Base-by-base conservation (phyloP, 2,888 invertebrate species). In the Steinernema scapterisci region DNA sequence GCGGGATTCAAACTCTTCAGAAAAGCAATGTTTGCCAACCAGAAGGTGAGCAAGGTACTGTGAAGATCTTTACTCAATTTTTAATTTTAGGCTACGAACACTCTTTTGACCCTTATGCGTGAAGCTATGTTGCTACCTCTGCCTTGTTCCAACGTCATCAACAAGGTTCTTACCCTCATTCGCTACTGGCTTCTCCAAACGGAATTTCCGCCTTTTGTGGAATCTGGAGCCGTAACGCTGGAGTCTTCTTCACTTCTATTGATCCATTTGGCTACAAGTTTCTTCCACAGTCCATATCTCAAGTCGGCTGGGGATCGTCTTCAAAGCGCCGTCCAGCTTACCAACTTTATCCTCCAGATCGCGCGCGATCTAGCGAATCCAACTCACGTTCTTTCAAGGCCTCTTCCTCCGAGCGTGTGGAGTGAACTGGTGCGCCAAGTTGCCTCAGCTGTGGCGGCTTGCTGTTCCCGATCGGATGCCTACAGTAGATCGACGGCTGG, bases 231-330 rank as follows among this genome's bases (percentile, higher is more conserved):
- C 45, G 82, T 83, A 1, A 80, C 83, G 1, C 75, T 83, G 13
- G 85, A 86, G 43, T 63, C 83, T 3, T 81, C 78, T 63, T 81
- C 82, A 0, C 78, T 84, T 0, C 76, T 86, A 27, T 74, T 86
- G 11, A 77, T 87, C 52, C 82, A 87, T 73, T 81, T 85, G 51
- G 71, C 83, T 31, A 75, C 83, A 31, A 79, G 80, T 48, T 87
- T 87, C 79, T 87, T 87, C 77, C 81, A 83, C 45, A 84, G 83
- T 45, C 85, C 86, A 7, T 86, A 86, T 73, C 72, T 87, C 19
- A 56, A 77, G 19, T 79, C 83, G 19, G 77, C 81, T 9, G 82
- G 83, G 3, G 86, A 86, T 27, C 78, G 84, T 7, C 76, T 82
- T 3, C 79, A 81, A 7, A 80, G 85, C 0, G 85, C 85, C 0